Evolutionary conservation across 2,797 vertebrate species (phyloP).

Genomic region (Parauchenoglanis punctatus): DNA sequence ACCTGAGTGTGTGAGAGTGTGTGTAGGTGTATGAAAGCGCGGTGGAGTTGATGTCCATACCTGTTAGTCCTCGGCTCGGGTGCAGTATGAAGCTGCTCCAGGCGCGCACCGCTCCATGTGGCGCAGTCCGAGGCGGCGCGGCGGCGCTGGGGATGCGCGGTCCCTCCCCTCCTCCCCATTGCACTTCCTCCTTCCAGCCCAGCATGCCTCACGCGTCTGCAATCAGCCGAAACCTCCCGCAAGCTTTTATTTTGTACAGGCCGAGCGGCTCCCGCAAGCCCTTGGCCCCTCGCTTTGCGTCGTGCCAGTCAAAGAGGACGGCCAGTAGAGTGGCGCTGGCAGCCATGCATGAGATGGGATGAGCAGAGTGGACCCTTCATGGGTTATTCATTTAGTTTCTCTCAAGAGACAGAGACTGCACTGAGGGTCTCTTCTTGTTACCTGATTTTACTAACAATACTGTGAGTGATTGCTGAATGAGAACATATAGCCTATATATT

Average conservation of each 20-base stretch:
- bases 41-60: conserved; percentile 73
- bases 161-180: conserved; percentile 89
- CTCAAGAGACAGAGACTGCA: conserved; percentile 50
- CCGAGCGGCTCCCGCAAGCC: conserved; percentile 71
- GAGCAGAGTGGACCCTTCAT: conserved; percentile 80
- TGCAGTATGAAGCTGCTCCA: conserved; percentile 85
- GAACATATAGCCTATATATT: conserved; percentile 10
- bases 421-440: conserved; percentile 69
- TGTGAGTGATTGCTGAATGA: not conserved
- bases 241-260: conserved; percentile 81
- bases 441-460: conserved; percentile 65
- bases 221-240: conserved; percentile 75
- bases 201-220: conserved; percentile 76
- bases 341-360: conserved; percentile 86
- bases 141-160: conserved; percentile 83
- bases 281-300: conserved; percentile 79
- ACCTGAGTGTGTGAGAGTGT: conserved; percentile 32
- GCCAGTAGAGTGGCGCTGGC: conserved; percentile 82
- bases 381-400: conserved; percentile 81
- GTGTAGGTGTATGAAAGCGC: conserved; percentile 51
- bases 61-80: conserved; percentile 83
- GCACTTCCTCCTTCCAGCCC: conserved; percentile 91
- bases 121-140: conserved; percentile 78
- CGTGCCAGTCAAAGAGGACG: conserved; percentile 80
- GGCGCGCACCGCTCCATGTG: conserved; percentile 85